Evolutionary conservation across 2,797 vertebrate species (phyloP), one percentile per base, ranked within the genome.

Genomic region (Triplophysa bombifrons): DNA sequence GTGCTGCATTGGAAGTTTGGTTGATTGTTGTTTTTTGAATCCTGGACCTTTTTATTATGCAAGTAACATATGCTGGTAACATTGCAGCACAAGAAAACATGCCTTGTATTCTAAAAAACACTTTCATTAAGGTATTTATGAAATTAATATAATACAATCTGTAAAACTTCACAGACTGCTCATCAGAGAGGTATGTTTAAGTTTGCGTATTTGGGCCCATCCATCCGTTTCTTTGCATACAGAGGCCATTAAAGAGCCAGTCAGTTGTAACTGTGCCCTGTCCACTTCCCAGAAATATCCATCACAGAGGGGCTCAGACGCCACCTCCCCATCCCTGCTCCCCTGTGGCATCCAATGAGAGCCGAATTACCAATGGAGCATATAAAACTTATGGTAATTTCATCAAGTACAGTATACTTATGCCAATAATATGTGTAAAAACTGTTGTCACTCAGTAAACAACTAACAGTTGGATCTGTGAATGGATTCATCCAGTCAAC

Each of bases 281-380:
- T 92, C 91, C 92, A 93, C 90, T 93, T 94, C 90, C 90, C 90
- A 87, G 88, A 91, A 88, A 92, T 92, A 94, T 94, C 91, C 91
- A 94, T 94, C 94, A 94, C 88, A 76, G 81, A 87, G 86, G 85
- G 88, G 85, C 84, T 87, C 86, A 14, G 85, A 84, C 84, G 74
- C 77, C 84, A 46, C 74, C 44, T 74, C 71, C 80, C 73, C 75
- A 14, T 50, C 22, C 76, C 72, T 58, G 56, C 75, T 85, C 81
- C 81, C 86, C 87, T 85, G 92, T 91, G 84, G 77, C 50, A 67
- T 87, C 87, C 94, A 94, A 94, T 93, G 93, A 94, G 89, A 81
- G 86, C 88, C 88, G 85, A 88, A 91, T 92, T 86, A 83, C 79
- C 80, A 89, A 85, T 87, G 84, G 87, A 91, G 90, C 87, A 85